Conservation (phyloP, 2,888 invertebrate species). For the Tryphoninae sp. region DNA sequence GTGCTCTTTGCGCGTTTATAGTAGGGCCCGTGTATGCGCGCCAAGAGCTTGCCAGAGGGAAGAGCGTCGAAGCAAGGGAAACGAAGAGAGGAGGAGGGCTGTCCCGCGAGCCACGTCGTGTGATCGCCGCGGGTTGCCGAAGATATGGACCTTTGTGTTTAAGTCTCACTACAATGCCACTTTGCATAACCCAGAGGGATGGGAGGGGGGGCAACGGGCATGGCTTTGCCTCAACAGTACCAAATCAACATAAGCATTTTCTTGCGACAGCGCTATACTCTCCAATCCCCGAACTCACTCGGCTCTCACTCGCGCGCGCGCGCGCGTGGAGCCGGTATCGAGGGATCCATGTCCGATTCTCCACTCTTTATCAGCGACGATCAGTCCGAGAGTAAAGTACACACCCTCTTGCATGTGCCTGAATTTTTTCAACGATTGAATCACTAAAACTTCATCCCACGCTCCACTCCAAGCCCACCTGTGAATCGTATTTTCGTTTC, state of each 20-base stretch:
- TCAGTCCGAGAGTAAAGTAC: constrained; percentile 46
- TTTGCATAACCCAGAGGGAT: constrained; percentile 62
- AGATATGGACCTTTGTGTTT: constrained; percentile 70
- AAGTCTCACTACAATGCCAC: constrained; percentile 68
- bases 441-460: constrained; percentile 42
- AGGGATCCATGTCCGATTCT: constrained; percentile 20
- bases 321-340: constrained; percentile 4
- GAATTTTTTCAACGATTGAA: constrained; percentile 64
- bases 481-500: constrained; percentile 4
- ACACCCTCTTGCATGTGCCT: constrained; percentile 46
- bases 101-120: constrained; percentile 49
- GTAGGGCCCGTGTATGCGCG: constrained; percentile 55
- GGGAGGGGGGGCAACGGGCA: constrained; percentile 39
- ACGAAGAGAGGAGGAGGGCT: constrained; percentile 36
- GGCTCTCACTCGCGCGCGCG: not conserved
- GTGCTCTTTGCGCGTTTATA: constrained; percentile 55
- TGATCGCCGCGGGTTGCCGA: constrained; percentile 67
- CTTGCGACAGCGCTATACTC: constrained; percentile 43
- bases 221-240: constrained; percentile 57
- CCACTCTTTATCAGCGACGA: constrained; percentile 47
- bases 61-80: constrained; percentile 47
- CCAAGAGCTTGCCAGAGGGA: constrained; percentile 47
- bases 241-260: constrained; percentile 67
- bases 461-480: constrained; percentile 38
- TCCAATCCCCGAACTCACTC: constrained; percentile 36